Base-by-base conservation (phyloP, 2,888 invertebrate species). In the Protophormia terraenovae region DNA sequence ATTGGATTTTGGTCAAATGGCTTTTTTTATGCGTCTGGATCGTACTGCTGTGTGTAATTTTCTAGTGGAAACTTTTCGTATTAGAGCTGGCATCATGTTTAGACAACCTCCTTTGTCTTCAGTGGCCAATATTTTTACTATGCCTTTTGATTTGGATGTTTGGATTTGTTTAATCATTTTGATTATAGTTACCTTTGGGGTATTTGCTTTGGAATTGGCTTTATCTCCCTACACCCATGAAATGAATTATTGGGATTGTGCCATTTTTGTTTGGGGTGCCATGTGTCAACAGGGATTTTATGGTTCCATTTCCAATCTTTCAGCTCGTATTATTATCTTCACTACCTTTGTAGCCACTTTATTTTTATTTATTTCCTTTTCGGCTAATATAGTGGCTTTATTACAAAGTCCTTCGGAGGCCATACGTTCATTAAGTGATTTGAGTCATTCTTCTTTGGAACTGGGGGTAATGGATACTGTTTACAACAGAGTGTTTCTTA, bases 381-480 rank as follows among this genome's bases (percentile, higher is more conserved):
- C 95, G 16, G 95, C 95, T 29, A 95, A 94, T 91, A 94, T 95
- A 87, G 95, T 95, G 85, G 94, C 94, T 12, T 92, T 95, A 84
- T 91, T 95, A 87, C 95, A 95, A 91, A 93, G 94, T 87, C 95
- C 95, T 16, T 94, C 95, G 90, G 91, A 93, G 88, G 94, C 94
- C 16, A 93, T 95, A 75, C 93, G 91, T 77, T 93, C 94, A 19
- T 90, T 95, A 69, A 92, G 90, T 6, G 94, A 95, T 90, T 92
- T 95, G 10, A 90, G 93, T 0, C 92, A 91, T 83, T 95, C 95
- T 1, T 94, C 94, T 0, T 90, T 95, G 89, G 91, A 92, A 50
- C 91, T 95, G 35, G 94, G 94, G 3, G 94, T 95, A 1, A 95
- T 95, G 90, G 94, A 95, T 60, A 94, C 94, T 5, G 94, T 94